These are phyloP conservation scores for Sipha flava DNA, from an alignment of 1,140 invertebrate genomes.

Conservation along the genomic window DNA sequence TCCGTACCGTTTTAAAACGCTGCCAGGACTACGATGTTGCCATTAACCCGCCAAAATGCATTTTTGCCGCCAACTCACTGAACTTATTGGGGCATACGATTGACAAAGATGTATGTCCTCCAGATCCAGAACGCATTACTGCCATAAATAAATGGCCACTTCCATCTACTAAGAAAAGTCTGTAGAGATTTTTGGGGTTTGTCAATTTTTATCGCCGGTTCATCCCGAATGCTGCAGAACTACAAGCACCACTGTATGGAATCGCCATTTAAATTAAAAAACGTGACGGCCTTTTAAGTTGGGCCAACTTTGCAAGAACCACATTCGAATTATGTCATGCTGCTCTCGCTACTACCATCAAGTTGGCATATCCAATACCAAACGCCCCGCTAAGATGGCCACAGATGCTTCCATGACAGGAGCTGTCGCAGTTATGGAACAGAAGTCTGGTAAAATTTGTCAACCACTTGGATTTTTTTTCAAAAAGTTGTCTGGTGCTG, in stretches of 20 bases:
- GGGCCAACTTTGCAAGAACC: too few relatives aligned
- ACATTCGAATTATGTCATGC: too few relatives aligned
- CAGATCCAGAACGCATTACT: conserved; percentile 41
- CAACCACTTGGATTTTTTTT: conserved; percentile 44
- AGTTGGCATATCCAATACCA: too few relatives aligned
- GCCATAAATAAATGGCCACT: conserved; percentile 41
- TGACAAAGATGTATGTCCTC: conserved; percentile 37
- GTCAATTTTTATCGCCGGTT: conserved; percentile 35
- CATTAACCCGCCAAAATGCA: conserved; percentile 40
- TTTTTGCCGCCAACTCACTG: conserved; percentile 39
- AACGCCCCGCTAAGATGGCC: not conserved
- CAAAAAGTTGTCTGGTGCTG: conserved; percentile 39
- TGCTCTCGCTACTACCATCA: too few relatives aligned
- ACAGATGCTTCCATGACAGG: too few relatives aligned
- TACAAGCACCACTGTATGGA: conserved; percentile 12
- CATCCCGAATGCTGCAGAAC: conserved; percentile 28
- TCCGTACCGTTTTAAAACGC: conserved; percentile 36
- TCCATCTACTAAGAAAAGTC: conserved; percentile 17
- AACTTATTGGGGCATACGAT: conserved; percentile 43
- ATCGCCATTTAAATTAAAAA: not conserved
- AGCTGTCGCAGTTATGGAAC: conserved; percentile 43
- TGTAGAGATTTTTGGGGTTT: not conserved
- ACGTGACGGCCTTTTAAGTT: not conserved
- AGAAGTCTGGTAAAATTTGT: conserved; percentile 36
- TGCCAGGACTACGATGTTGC: conserved; percentile 37